Base-by-base conservation (phyloP, 2,888 invertebrate species). In the Carabus problematicus region DNA sequence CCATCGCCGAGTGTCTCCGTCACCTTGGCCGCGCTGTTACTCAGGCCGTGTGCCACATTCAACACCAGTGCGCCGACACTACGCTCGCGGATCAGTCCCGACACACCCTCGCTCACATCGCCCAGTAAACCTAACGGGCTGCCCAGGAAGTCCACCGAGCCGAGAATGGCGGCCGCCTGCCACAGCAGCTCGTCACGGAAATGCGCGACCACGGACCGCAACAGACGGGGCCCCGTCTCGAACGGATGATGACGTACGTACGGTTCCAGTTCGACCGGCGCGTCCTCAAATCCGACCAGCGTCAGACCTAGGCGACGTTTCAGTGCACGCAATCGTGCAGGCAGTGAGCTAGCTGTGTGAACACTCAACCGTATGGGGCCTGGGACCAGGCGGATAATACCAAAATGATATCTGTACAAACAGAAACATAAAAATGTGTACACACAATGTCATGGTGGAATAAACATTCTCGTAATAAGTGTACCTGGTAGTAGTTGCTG, bases 61-160 rank as follows among this genome's bases (percentile, higher is more conserved):
- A 95, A 93, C 41, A 99, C 89, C 70, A 98, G 85, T 58, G 95
- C 95, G 60, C 91, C 91, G 0, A 98, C 93, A 79, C 94, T 96
- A 43, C 97, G 96, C 81, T 98, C 98, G 72, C 92, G 90, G 73
- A 98, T 88, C 61, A 98, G 85, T 0, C 95, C 95, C 1, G 94
- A 91, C 41, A 98, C 90, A 40, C 98, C 98, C 83, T 98, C 98
- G 0, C 95, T 92, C 45, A 99, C 91, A 84, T 99, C 98, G 77
- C 94, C 94, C 72, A 98, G 90, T 76, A 99, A 91, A 11, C 98
- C 98, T 56, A 97, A 82, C 1, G 99, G 99, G 84, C 98, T 98
- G 45, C 99, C 99, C 60, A 99, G 87, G 81, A 99, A 98, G 83
- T 99, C 98, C 18, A 98, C 95, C 0, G 98, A 95, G 3, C 97